Base-by-base conservation (phyloP, 1,140 invertebrate species). In the Solenopsis invicta region DNA sequence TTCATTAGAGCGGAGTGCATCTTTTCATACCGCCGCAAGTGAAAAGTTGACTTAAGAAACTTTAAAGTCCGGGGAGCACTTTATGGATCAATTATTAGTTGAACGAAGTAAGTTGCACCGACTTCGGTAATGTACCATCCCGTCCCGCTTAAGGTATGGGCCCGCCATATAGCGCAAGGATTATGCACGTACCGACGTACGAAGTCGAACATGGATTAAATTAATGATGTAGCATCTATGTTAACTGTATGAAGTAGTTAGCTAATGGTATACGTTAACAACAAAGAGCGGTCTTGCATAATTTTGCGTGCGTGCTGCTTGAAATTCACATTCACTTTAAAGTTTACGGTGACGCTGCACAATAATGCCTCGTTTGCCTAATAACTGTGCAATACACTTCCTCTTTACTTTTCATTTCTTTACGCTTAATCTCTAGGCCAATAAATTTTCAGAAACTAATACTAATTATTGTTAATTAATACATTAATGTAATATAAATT, bases 31-130 rank as follows among this genome's bases (percentile, higher is more conserved):
- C 37, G 50, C 18, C 16, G 74, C 72, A 85, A 88, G 89, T 90
- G 90, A 90, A 91, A 91, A 90, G 90, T 88, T 90, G 81, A 86
- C 89, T 88, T 88, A 82, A 88, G 89, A 86, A 90, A 91, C 56
- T 91, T 90, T 59, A 48, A 56, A 59, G 59, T 84, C 56, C 41
- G 75, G 13, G 45, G 67, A 86, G 87, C 89, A 90, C 87, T 91
- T 90, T 90, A 84, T 91, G 71, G 89, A 91, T 91, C 88, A 91
- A 90, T 90, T 91, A 91, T 86, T 90, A 91, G 90, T 88, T 78
- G 89, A 86, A 86, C 59, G 89, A 91, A 90, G 74, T 89, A 77
- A 89, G 74, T 90, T 91, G 87, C 89, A 86, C 80, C 76, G 76
- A 91, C 89, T 88, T 88, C n/a, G 64, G 66, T 59, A 89, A 89